Evolutionary conservation across 2,888 invertebrate genomes (phyloP).

Genomic region (Cordylochernes scorpioides): DNA sequence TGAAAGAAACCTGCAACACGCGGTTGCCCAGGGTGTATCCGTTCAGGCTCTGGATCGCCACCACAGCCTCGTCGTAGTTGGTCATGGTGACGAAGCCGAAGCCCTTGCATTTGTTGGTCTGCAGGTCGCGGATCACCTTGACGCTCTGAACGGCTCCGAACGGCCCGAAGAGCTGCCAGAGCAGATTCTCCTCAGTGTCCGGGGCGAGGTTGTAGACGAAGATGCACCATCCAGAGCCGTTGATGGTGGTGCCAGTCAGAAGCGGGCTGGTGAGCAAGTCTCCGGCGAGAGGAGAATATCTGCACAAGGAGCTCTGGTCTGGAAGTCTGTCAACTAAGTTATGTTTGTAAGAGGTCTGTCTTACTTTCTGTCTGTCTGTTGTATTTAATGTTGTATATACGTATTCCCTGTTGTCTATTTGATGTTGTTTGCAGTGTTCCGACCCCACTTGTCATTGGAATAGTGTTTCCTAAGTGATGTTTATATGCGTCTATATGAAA

Average conservation of each 20-base stretch:
- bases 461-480: too few relatives aligned
- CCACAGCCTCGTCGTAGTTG: constrained; percentile 85
- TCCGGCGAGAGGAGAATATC: constrained; percentile 55
- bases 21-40: constrained; percentile 83
- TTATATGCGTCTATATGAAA: too few relatives aligned
- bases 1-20: constrained; percentile 88
- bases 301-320: constrained; percentile 23
- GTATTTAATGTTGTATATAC: too few relatives aligned
- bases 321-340: too few relatives aligned
- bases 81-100: constrained; percentile 97
- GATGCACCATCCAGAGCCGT: constrained; percentile 26
- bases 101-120: constrained; percentile 90
- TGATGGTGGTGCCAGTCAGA: constrained; percentile 15
- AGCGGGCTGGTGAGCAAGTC: constrained; percentile 15
- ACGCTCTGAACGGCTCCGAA: constrained; percentile 92
- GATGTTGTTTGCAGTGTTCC: too few relatives aligned
- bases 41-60: constrained; percentile 83
- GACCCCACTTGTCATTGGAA: too few relatives aligned
- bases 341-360: too few relatives aligned
- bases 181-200: constrained; percentile 64
- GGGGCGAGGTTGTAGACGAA: constrained; percentile 76
- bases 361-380: too few relatives aligned
- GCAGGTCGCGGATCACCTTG: constrained; percentile 79
- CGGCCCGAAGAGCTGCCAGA: constrained; percentile 86
- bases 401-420: too few relatives aligned